These are phyloP conservation scores for Labeo catla DNA, from an alignment of 2,113 vertebrate species.

Conservation along the genomic window DNA sequence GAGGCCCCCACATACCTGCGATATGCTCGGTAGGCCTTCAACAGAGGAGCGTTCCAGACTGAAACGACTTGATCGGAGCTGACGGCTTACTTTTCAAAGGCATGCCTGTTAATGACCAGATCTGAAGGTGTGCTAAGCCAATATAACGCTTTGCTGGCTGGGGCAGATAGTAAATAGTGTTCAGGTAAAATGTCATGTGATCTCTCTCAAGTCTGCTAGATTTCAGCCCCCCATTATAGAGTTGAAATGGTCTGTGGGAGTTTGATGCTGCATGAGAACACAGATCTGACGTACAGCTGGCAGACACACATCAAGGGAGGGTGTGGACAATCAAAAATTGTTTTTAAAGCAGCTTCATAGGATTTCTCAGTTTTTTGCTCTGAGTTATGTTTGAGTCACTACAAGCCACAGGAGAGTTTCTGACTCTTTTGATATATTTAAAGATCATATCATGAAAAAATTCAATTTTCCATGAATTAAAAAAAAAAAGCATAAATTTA, in stretches of 20 bases:
- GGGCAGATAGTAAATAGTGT: slow-evolving; percentile 12
- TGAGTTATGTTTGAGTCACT: neutral
- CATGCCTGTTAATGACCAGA: slow-evolving; percentile 42
- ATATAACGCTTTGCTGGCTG: slow-evolving; percentile 36
- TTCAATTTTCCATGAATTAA: neutral
- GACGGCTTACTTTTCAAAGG: slow-evolving; percentile 32
- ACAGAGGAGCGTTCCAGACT: slow-evolving; percentile 7
- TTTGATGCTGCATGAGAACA: neutral
- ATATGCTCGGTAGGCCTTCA: slow-evolving; percentile 1
- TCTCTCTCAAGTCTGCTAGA: slow-evolving; percentile 2
- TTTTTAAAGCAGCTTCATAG: neutral
- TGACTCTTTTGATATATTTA: neutral
- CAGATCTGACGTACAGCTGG: neutral
- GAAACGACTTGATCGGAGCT: neutral
- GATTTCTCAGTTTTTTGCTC: neutral
- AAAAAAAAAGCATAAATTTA: neutral
- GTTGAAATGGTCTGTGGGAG: neutral
- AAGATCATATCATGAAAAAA: neutral
- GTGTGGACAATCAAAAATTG: neutral
- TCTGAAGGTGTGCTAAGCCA: slow-evolving; percentile 40
- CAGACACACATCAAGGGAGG: slow-evolving; percentile 8
- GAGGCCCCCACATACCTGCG: slow-evolving; percentile 44
- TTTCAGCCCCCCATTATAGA: neutral
- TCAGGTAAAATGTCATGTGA: slow-evolving; percentile 27
- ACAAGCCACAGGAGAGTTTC: neutral